Conservation (phyloP, 2,113 vertebrate species). For the Machaerirhynchus nigripectus region DNA sequence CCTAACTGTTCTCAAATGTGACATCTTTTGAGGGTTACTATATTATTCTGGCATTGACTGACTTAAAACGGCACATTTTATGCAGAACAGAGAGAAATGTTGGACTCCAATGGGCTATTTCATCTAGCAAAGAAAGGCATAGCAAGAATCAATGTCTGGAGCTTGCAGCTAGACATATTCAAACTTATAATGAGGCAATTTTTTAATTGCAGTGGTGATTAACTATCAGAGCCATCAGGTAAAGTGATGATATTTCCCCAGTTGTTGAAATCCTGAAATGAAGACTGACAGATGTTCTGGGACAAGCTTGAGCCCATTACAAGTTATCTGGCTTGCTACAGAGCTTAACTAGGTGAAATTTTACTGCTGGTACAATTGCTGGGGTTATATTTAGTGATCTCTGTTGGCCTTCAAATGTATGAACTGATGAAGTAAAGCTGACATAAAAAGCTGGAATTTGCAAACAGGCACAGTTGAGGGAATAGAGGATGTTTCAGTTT, state of each 20-base stretch:
- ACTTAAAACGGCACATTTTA: not conserved
- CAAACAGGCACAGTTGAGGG: not conserved
- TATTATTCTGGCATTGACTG: not conserved
- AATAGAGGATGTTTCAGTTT: not conserved
- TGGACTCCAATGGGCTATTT: not conserved
- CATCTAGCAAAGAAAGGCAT: not conserved
- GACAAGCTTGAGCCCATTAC: not conserved
- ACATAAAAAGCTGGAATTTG: constrained; percentile 3
- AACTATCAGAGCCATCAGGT: not conserved
- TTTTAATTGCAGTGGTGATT: not conserved
- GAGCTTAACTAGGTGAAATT: not conserved
- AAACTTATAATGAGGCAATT: not conserved
- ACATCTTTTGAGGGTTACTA: not conserved
- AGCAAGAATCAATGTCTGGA: not conserved
- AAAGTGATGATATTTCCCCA: not conserved
- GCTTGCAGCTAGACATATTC: not conserved
- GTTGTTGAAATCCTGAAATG: not conserved
- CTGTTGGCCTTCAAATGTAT: not conserved
- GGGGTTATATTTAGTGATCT: constrained; percentile 16
- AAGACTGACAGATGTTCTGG: not conserved
- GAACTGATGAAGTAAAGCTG: constrained; percentile 19
- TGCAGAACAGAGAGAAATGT: not conserved
- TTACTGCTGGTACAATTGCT: not conserved
- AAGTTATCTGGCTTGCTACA: not conserved
- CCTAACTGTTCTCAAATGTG: not conserved